Base-by-base conservation (phyloP, 2,113 vertebrate species). In the Tachycineta bicolor region DNA sequence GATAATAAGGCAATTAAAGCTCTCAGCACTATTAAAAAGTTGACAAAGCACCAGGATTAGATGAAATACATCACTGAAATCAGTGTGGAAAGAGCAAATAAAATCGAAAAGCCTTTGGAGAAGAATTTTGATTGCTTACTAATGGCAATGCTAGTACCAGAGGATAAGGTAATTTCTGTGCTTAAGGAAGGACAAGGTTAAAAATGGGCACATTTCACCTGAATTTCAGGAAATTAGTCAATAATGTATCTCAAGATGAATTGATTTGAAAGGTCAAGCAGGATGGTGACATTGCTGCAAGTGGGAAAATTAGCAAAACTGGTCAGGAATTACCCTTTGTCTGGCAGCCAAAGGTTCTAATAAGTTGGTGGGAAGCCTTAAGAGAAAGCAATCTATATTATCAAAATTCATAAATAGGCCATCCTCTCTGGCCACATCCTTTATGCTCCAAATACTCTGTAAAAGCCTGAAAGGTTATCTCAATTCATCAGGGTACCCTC, bases 111-210 rank as follows among this genome's bases (percentile, higher is more conserved):
- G 93, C 92, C 96, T 95, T 96, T 95, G 94, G 96, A 96, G 83
- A 84, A 96, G 97, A 88, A 87, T 94, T 96, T 96, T 97, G 97
- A 97, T 97, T 95, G 96, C 97, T 96, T 92, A 95, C 95, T 97
- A 96, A 97, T 92, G 95, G 82, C 56, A 50, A 71, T n/a, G 90
- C 91, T 96, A 94, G 84, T 74, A 97, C 82, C 96, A 96, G 94
- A 95, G 90, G 91, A 91, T 92, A 96, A 89, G 83, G 93, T 89
- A 95, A 96, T 97, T 97, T 94, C 92, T 92, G 70, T 85, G 50
- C 11, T 1, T 69, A 91, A 95, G 84, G 90, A 96, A 93, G 84
- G 93, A 87, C 43, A 83, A 92, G 87, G 95, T 96, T 97, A 97
- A 97, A 93, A 95, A 97, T 96, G 90, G 65, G 37, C 79, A 91